Conservation (phyloP, 2,113 vertebrate genomes). For the Pogona vitticeps region DNA sequence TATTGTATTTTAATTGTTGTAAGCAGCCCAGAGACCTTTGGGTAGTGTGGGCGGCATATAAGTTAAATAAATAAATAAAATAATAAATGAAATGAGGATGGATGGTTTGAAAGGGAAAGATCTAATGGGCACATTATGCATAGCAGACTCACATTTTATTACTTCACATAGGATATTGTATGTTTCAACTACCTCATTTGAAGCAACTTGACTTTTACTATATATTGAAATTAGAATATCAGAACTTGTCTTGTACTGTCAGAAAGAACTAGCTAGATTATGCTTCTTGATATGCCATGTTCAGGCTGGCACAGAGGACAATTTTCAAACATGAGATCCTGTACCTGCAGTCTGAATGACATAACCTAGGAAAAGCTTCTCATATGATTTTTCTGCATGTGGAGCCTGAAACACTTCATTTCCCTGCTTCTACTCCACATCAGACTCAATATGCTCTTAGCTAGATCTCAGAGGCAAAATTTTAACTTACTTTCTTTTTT, state of each 20-base stretch:
- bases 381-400: not conserved
- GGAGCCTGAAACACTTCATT: not conserved
- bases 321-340: not conserved
- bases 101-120: not conserved
- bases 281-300: not conserved
- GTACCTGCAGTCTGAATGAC: not conserved
- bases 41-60: no score
- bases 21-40: no score
- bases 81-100: not conserved
- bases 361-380: not conserved
- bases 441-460: not conserved
- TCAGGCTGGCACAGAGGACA: not conserved
- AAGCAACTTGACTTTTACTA: no score
- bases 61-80: no score
- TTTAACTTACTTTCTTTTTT: not conserved
- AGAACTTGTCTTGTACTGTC: no score
- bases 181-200: no score
- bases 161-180: not conserved
- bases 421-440: not conserved
- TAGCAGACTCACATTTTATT: not conserved
- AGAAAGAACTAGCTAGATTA: not conserved
- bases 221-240: not conserved
- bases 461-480: accelerated
- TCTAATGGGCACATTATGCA: not conserved
- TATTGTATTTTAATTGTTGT: no score